Evolutionary conservation across 2,888 invertebrate species (phyloP).

Genomic region (Habrosyne pyritoides): DNA sequence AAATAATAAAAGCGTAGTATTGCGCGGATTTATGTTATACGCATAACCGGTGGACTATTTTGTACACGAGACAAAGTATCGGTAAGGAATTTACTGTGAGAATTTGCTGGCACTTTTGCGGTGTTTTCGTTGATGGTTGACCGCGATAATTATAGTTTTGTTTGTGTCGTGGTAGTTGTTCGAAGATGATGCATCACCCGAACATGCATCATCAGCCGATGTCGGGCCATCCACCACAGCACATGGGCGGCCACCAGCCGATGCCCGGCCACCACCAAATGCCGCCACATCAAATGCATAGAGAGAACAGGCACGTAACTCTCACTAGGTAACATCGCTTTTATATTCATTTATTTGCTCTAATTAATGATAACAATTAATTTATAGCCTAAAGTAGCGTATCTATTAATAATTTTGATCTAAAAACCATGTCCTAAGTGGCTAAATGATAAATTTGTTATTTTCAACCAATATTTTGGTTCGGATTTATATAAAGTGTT

Average conservation of each 20-base stretch:
- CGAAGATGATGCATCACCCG: constrained; percentile 83
- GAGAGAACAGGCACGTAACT: constrained; percentile 85
- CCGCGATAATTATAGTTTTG: constrained; percentile 56
- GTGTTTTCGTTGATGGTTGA: constrained; percentile 32
- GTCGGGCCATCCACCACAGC: constrained; percentile 80
- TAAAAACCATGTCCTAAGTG: background rate
- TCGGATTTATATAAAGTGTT: background rate
- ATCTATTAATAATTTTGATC: background rate
- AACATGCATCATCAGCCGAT: constrained; percentile 83
- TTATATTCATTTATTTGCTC: constrained; percentile 63
- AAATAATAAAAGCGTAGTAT: constrained; percentile 61
- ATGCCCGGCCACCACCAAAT: constrained; percentile 85
- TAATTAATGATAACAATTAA: background rate
- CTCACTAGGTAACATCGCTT: constrained; percentile 77
- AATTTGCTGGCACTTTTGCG: constrained; percentile 41
- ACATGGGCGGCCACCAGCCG: constrained; percentile 73
- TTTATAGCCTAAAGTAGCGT: background rate
- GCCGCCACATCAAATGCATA: constrained; percentile 86
- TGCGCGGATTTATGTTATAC: constrained; percentile 70
- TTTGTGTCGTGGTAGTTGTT: constrained; percentile 66
- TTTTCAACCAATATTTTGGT: background rate
- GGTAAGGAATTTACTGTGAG: constrained; percentile 68
- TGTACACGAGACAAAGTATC: constrained; percentile 52
- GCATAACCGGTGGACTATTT: constrained; percentile 55
- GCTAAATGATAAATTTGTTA: background rate